These are phyloP conservation scores for Prionailurus bengalensis DNA, from an alignment of 2,113 vertebrate species.

Conservation along the genomic window DNA sequence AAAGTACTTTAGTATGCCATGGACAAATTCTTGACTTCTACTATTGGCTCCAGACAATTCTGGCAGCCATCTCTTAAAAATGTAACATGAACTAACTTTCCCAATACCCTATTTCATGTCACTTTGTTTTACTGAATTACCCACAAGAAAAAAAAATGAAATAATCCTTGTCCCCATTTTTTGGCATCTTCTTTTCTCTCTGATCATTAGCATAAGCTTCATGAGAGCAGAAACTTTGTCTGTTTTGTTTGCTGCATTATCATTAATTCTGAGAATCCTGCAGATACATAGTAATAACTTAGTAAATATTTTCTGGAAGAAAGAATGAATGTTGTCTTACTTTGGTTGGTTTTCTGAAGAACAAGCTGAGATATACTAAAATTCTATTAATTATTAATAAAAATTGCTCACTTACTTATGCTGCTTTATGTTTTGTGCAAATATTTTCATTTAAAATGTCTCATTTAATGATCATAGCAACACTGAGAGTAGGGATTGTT, in stretches of 20 bases:
- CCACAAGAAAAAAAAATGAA: neutral
- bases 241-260: neutral
- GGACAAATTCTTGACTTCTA: constrained; percentile 31
- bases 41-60: neutral
- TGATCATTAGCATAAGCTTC: neutral
- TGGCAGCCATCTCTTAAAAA: neutral
- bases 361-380: neutral
- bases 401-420: neutral
- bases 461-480: neutral
- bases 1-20: neutral
- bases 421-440: constrained; percentile 22
- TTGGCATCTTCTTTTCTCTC: neutral
- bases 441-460: constrained; percentile 44
- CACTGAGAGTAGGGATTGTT: neutral
- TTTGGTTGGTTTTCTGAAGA: constrained; percentile 37
- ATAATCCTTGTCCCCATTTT: neutral
- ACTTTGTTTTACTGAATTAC: neutral
- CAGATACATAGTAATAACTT: neutral
- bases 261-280: neutral
- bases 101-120: neutral
- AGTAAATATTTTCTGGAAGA: neutral
- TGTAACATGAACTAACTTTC: neutral
- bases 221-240: neutral
- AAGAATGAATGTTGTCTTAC: neutral
- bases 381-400: constrained; percentile 27